Evolutionary conservation across 2,888 invertebrate species (phyloP).

Genomic region (Stenolophus ochropezus): DNA sequence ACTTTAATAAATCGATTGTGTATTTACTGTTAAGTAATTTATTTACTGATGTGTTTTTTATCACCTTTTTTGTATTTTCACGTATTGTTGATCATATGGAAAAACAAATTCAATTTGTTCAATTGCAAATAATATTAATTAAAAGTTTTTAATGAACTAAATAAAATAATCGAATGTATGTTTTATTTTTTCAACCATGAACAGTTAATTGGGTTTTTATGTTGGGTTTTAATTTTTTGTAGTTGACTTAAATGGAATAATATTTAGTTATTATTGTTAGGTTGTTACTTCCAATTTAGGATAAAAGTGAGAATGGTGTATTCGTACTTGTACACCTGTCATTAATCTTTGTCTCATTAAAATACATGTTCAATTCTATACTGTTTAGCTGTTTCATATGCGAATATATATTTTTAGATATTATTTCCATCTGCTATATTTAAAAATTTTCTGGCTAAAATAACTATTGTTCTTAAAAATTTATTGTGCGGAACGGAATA

Average conservation of each 20-base stretch:
- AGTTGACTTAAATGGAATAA: background rate
- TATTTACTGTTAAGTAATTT: background rate
- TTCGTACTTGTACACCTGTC: background rate
- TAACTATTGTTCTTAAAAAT: background rate
- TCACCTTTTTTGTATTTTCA: background rate
- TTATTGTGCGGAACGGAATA: no score
- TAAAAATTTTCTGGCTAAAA: background rate
- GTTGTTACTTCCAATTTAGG: background rate
- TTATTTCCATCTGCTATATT: background rate
- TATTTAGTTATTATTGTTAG: background rate
- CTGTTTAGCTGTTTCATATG: background rate
- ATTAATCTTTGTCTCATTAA: background rate
- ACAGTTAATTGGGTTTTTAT: background rate
- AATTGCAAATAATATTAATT: background rate
- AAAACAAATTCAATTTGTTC: background rate
- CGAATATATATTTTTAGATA: background rate
- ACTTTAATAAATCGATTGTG: background rate
- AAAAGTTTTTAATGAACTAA: background rate
- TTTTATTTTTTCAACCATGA: background rate
- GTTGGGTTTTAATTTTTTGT: background rate
- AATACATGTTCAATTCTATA: background rate
- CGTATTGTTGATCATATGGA: background rate
- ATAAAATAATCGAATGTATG: background rate
- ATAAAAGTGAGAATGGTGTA: background rate
- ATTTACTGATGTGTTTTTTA: background rate